Base-by-base conservation (phyloP, 2,888 invertebrate species). In the Odontomyia ornata region DNA sequence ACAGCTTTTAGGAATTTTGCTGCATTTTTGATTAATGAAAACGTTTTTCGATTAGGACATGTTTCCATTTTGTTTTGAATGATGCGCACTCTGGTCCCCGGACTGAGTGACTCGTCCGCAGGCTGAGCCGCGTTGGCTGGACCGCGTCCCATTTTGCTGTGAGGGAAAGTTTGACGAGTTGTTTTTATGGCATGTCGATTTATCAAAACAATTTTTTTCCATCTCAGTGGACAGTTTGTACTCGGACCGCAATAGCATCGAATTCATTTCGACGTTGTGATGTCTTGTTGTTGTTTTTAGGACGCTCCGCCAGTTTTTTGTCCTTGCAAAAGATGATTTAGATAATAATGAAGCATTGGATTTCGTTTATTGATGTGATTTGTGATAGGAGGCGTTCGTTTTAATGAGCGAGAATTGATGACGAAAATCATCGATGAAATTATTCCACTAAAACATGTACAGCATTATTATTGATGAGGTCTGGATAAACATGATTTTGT, bases 1-100 rank as follows among this genome's bases (percentile, higher is more conserved):
- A n/a, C 64, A 64, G 30, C 64, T n/a, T 69, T 69, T 69, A 21
- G 46, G 69, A 2, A 69, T 46, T 69, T 69, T 27, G 43, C 27
- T 64, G 28, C 64, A 23, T 43, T 69, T 65, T 69, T 69, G 69
- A 69, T 69, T 69, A 69, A 69, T 69, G 69, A 47, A 69, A 47
- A 21, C 69, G 27, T 15, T 69, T 46, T 69, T 15, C 23, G 23
- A 47, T 69, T 23, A 23, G 69, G 69, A 46, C 69, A 69, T 69
- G 46, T 46, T 69, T 69, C 69, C 46, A 46, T 69, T 69, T 69
- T 69, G 69, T 36, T 69, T 36, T 69, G 47, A 46, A 46, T 46
- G 69, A 69, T 69, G 46, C 30, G n/a, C 15, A 30, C 30, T 9
- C 30, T n/a, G 21, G 64, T 30, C 28, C 15, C 2, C 9, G n/a